Evolutionary conservation across 2,797 vertebrate species (phyloP).

Genomic region (Notolepis coatsorum): DNA sequence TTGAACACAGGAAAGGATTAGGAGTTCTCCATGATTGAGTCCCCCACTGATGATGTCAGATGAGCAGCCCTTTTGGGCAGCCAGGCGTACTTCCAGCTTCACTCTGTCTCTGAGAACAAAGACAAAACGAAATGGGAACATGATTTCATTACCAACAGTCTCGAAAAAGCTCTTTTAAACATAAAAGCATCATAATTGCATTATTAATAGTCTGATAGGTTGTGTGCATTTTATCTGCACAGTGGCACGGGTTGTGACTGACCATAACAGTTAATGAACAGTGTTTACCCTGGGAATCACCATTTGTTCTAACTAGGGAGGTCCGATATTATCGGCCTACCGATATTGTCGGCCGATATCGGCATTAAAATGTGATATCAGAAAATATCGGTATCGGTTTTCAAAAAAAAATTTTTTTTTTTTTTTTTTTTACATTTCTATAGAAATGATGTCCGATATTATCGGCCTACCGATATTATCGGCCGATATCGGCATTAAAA

Average conservation of each 20-base stretch:
- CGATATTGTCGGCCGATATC: no score
- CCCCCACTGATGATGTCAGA: slow-evolving; percentile 31
- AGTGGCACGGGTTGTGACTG: slow-evolving; percentile 18
- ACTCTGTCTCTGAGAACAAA: slow-evolving; percentile 24
- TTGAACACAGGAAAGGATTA: slow-evolving; percentile 51
- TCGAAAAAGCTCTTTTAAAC: slow-evolving; percentile 22
- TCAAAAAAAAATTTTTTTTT: no score
- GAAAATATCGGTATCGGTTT: no score
- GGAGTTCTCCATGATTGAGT: slow-evolving; percentile 32
- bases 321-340: no score
- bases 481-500: no score
- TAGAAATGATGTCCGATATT: no score
- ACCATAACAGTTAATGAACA: slow-evolving; percentile 48
- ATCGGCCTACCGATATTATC: no score
- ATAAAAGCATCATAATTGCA: slow-evolving; percentile 15
- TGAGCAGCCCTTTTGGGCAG: slow-evolving; percentile 21
- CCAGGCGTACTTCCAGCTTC: slow-evolving; percentile 16
- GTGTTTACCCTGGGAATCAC: slow-evolving; percentile 51
- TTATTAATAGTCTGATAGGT: slow-evolving; percentile 28
- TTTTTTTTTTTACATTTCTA: no score
- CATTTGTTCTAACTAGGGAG: no score
- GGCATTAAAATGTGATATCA: no score
- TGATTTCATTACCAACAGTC: slow-evolving; percentile 44
- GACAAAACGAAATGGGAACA: slow-evolving; percentile 15
- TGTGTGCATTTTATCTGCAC: slow-evolving; percentile 34